Percentiles rank a stretch among this genome's conserved stretches.
These are phyloP conservation scores for Staurois parvus DNA, from an alignment of 2,797 vertebrate species.

Conservation along the genomic window DNA sequence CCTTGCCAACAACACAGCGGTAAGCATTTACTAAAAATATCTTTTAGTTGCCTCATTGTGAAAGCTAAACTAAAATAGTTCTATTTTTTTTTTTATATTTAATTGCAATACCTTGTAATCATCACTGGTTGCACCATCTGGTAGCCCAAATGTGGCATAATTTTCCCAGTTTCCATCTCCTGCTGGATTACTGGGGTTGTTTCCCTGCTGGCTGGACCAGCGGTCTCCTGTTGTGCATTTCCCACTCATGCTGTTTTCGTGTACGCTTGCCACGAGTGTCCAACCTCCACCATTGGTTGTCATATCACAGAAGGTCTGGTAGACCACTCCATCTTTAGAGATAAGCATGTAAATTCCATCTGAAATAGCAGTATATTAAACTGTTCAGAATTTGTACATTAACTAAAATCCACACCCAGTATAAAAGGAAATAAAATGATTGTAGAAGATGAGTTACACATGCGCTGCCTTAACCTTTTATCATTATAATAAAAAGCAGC, in stretches of 20 bases:
- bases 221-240: conserved; percentile 68
- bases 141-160: conserved; percentile 64
- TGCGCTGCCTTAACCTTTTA: too few species aligned
- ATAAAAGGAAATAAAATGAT: too few species aligned
- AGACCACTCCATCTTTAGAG: conserved; percentile 65
- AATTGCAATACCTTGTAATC: conserved; percentile 67
- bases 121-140: conserved; percentile 63
- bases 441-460: too few species aligned
- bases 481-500: too few species aligned
- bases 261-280: conserved; percentile 75
- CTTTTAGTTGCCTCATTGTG: too few species aligned
- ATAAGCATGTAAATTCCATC: conserved; percentile 73
- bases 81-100: background rate
- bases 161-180: conserved; percentile 68
- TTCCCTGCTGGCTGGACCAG: conserved; percentile 77
- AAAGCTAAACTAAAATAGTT: too few species aligned
- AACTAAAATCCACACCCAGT: too few species aligned
- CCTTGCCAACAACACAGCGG: too few species aligned
- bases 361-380: conserved; percentile 7
- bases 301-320: conserved; percentile 81
- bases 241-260: conserved; percentile 74
- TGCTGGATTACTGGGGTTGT: background rate
- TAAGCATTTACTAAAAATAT: too few species aligned
- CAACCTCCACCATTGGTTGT: conserved; percentile 65
- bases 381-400: background rate